Evolutionary conservation across 53 echinoderm and acorn worm genomes (phyloP).

Genomic region (Temnopleurus reevesii): DNA sequence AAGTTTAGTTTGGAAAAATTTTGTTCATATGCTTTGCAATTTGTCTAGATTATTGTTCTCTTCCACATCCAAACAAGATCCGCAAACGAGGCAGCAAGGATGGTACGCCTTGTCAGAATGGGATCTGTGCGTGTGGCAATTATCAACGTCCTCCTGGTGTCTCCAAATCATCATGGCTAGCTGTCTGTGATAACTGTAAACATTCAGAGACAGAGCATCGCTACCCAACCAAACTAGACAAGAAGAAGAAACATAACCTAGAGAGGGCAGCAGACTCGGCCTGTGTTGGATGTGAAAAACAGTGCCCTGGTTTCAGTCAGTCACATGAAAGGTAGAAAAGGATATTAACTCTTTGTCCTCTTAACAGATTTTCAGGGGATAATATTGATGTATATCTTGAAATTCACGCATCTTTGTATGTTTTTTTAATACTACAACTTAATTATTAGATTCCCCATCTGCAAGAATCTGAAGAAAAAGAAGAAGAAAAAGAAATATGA

Average conservation of each 20-base stretch:
- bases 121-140: constrained; percentile 71
- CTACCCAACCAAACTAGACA: constrained; percentile 74
- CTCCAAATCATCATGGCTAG: constrained; percentile 66
- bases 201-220: constrained; percentile 88
- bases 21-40: no score
- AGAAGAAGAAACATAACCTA: constrained; percentile 60
- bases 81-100: constrained; percentile 80
- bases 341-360: no score
- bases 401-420: no score
- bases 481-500: no score
- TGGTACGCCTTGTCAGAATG: constrained; percentile 77
- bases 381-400: no score
- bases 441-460: no score
- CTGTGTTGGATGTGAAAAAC: constrained; percentile 71
- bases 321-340: constrained; percentile 67
- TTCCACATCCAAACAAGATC: constrained; percentile 49
- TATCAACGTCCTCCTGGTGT: constrained; percentile 70
- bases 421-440: no score
- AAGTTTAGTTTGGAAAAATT: no score
- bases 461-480: no score
- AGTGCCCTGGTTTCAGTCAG: constrained; percentile 70
- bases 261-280: constrained; percentile 63
- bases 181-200: constrained; percentile 69
- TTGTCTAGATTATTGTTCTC: no score
- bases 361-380: no score